Evolutionary conservation across 1,140 invertebrate species (phyloP).

Genomic region (Heliconius hewitsoni): DNA sequence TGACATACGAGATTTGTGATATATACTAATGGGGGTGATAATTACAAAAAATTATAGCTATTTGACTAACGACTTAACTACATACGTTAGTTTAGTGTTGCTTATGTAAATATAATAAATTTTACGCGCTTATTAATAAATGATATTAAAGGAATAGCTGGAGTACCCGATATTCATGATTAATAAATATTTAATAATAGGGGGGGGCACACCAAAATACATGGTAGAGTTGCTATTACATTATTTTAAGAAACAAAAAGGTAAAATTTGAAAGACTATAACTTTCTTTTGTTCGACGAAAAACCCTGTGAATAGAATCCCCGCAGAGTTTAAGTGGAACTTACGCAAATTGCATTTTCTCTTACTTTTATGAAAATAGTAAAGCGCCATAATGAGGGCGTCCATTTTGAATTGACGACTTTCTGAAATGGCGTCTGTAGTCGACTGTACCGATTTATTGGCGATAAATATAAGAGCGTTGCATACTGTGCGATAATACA

Average conservation of each 20-base stretch:
- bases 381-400: conserved; percentile 27
- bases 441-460: conserved; percentile 49
- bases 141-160: neutral
- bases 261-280: neutral
- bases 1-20: neutral
- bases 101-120: neutral
- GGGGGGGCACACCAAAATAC: too few species aligned
- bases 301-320: conserved; percentile 30
- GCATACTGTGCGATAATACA: conserved; percentile 39
- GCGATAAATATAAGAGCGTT: conserved; percentile 45
- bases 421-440: conserved; percentile 31
- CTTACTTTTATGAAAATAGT: conserved; percentile 32
- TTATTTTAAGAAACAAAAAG: conserved; percentile 1
- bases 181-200: too few species aligned
- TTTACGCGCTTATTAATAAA: neutral
- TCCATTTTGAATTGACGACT: conserved; percentile 35
- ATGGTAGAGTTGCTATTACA: neutral
- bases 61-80: neutral
- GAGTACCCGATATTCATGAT: too few species aligned
- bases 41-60: neutral
- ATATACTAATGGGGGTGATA: neutral
- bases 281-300: conserved; percentile 3
- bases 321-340: conserved; percentile 30
- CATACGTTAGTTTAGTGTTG: neutral
- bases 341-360: conserved; percentile 38